Percentiles rank a stretch among this genome's conserved stretches.
These are phyloP conservation scores for Mustela lutreola DNA, from an alignment of 2,113 vertebrate genomes.

Conservation along the genomic window DNA sequence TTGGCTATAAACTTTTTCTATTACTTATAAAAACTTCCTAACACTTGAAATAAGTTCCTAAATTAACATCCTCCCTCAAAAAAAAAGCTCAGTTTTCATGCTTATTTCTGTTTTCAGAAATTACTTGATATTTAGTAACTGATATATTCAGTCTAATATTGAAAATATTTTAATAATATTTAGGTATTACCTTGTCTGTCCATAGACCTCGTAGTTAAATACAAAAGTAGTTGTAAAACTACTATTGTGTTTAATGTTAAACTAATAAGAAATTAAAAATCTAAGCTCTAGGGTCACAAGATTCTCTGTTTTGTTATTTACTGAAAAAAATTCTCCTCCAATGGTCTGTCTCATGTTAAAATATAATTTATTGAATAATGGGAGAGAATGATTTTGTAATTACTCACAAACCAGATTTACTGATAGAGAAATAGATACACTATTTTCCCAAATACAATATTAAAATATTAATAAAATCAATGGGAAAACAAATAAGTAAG, in stretches of 20 bases:
- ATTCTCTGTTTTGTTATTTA: background rate
- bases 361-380: background rate
- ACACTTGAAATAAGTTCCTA: background rate
- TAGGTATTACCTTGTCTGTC: background rate
- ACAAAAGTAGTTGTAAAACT: background rate
- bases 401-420: conserved; percentile 2
- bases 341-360: background rate
- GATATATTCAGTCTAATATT: background rate
- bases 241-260: background rate
- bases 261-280: background rate
- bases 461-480: conserved; percentile 35
- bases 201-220: background rate
- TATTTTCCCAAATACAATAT: conserved; percentile 15
- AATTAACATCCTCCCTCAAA: fast-evolving
- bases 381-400: conserved; percentile 3
- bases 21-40: background rate
- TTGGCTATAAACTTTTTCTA: background rate
- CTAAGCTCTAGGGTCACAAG: background rate
- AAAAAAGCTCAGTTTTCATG: background rate
- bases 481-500: conserved; percentile 2
- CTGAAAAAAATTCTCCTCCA: background rate
- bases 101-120: conserved; percentile 9
- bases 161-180: background rate
- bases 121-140: background rate
- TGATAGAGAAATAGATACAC: background rate